Evolutionary conservation across 2,797 vertebrate species (phyloP).

Genomic region (Smutsia gigantea): DNA sequence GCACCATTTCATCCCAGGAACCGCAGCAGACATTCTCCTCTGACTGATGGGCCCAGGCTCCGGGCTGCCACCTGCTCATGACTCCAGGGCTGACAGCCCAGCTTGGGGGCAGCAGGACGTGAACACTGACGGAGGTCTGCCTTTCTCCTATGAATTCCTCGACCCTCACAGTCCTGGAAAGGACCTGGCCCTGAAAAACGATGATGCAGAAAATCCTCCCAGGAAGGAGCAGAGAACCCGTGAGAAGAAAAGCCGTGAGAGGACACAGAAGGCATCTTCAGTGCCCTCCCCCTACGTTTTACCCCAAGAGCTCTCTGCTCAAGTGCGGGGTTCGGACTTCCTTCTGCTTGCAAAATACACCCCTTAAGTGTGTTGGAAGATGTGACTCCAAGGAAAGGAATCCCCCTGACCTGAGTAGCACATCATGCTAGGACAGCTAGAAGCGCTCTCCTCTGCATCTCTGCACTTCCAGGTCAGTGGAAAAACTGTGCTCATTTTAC

Average conservation of each 20-base stretch:
- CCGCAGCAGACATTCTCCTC: conserved; percentile 85
- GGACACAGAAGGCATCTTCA: not conserved
- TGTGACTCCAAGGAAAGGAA: not conserved
- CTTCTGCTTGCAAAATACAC: not conserved
- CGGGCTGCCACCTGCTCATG: conserved; percentile 86
- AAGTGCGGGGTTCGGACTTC: not conserved
- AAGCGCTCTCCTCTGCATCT: not conserved
- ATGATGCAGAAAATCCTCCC: not conserved
- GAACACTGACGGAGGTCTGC: conserved; percentile 25
- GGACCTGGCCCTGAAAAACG: not conserved
- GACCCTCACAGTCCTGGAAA: conserved; percentile 59
- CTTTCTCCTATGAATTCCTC: conserved; percentile 55
- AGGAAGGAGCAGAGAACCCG: not conserved
- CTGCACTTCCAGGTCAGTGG: not conserved
- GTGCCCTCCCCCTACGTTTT: not conserved
- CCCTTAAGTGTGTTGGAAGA: no score
- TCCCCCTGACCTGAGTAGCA: not conserved
- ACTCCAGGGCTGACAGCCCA: conserved; percentile 83
- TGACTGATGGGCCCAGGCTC: conserved; percentile 82
- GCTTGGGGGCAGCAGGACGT: conserved; percentile 50
- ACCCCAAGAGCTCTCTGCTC: not conserved
- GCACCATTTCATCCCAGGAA: conserved; percentile 84
- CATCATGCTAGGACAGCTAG: no score
- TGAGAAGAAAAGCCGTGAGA: not conserved
- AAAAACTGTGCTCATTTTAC: not conserved